Evolutionary conservation across 2,888 invertebrate genomes (phyloP), one percentile per base, ranked within the genome.

Genomic region (Meta bourneti): DNA sequence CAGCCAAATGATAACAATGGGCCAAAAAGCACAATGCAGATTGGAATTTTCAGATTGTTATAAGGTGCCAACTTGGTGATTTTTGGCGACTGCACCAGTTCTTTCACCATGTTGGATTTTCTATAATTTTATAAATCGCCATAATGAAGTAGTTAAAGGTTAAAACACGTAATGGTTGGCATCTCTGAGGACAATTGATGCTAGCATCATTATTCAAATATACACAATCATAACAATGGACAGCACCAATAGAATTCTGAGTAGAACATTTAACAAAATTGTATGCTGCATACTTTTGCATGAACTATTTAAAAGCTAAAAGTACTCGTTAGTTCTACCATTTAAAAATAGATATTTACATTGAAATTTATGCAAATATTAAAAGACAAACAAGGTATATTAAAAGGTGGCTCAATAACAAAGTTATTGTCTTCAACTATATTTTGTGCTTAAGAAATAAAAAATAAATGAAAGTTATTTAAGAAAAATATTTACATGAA

Each of bases 241-340:
- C 84, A 84, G 84, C 84, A 84, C 84, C 84, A 84, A 61, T 74
- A 83, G 75, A 61, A 7, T 69, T 84, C 74, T 84, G 84, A 75
- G 51, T 19, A 34, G 16, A 69, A 84, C 75, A 84, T 13, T 19
- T 52, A 20, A 51, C 19, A 84, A 84, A 52, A 84, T 72, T 84
- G 84, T 74, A 82, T 54, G 54, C n/a, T 69, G 51, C 20, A 84
- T 75, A 54, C 74, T 54, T 84, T 75, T 84, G 51, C 54, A 84
- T 84, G 74, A 84, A 72, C 11, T 16, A 61, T 16, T 16, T 61
- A 61, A 61, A 61, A 61, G 61, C 61, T 61, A 61, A 16, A 16
- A 61, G 61, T 61, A 61, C 61, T 61, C 11, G 61, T 61, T 5
- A 16, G 34, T 34, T 61, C 11, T 61, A 16, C 61, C 16, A 9